Base-by-base conservation (phyloP, 2,797 vertebrate species). In the Mastacembelus armatus region DNA sequence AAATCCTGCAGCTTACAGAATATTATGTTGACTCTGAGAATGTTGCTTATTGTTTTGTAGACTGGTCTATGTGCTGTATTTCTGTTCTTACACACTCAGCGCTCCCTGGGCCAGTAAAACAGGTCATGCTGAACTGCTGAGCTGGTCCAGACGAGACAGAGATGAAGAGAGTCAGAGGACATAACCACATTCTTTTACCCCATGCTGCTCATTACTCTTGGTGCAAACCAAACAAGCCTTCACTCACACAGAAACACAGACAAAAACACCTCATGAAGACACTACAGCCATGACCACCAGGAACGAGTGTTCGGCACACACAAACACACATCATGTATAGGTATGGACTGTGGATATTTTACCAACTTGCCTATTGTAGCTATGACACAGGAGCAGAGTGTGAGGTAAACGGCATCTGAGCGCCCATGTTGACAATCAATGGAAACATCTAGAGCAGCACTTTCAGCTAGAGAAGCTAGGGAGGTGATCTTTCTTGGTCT, bases 211-310 rank as follows among this genome's bases (percentile, higher is more conserved):
- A 80, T 89, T 85, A 84, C 42, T 74, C 68, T 52, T 80, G 81
- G 77, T 85, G 85, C 86, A 89, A 85, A 90, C 86, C 83, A 51
- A 81, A 77, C 81, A 22, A 84, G 87, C 88, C 85, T 89, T 91
- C 83, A 70, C 66, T 67, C 43, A 74, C 64, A 67, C 45, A 71
- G 32, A 61, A 45, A 64, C 50, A 80, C 39, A 69, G 67, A 61
- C 66, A 78, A 15, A 54, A 67, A 59, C 74, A 80, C 68, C 78
- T 76, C 60, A 83, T 49, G 51, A 36, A 71, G 45, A 83, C 64
- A 79, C 54, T 30, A 39, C 27, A 71, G 71, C 77, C 51, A 58
- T 61, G 58, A 71, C 77, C 64, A 65, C 48, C 4, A 15, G 38
- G 42, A 49, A n/a, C 66, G 47, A 66, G 66, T 52, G 68, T 48